These are phyloP conservation scores for Hylomyscus alleni DNA, from an alignment of 2,797 vertebrate species.

Conservation along the genomic window DNA sequence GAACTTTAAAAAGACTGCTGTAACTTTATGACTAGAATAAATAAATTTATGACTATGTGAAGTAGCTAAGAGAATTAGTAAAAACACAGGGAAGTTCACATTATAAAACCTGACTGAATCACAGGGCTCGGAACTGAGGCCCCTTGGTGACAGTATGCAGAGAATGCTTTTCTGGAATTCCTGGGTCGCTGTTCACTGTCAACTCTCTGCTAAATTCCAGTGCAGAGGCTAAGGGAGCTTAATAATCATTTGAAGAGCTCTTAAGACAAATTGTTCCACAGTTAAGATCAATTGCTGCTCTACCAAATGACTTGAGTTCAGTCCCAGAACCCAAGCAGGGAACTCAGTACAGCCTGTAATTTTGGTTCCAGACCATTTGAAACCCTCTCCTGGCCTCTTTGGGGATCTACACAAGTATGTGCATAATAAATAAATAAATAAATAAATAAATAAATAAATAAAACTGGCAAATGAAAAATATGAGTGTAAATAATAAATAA, in stretches of 20 bases:
- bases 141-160: neutral
- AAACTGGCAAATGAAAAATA: neutral
- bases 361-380: neutral
- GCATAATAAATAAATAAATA: neutral
- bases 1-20: neutral
- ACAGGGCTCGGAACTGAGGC: accelerated
- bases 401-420: neutral
- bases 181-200: neutral
- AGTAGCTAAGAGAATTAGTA: neutral
- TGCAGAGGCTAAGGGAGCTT: neutral
- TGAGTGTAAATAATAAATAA: neutral
- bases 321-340: neutral
- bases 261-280: neutral
- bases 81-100: neutral
- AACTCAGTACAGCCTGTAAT: neutral
- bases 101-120: neutral
- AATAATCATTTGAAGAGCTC: neutral
- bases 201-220: neutral
- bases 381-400: neutral
- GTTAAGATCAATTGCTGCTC: neutral
- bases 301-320: neutral
- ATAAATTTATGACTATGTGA: neutral
- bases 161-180: neutral
- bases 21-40: neutral
- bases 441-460: neutral